phyloP scores from a whole-genome alignment of 2,113 vertebrate species.

The Sarotherodon lohbergeri region DNA sequence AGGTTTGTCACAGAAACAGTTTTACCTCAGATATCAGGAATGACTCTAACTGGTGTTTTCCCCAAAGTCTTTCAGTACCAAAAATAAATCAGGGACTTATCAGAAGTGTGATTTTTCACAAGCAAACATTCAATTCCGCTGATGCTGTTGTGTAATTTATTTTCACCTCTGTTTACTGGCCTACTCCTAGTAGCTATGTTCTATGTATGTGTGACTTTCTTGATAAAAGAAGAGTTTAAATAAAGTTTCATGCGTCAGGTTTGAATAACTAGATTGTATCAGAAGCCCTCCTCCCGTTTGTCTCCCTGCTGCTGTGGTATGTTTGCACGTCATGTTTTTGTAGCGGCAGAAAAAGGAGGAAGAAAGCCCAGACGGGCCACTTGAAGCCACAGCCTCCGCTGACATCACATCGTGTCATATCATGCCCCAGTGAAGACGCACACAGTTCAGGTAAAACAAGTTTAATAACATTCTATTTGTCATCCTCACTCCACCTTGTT shows the following conservation, averaged over 20 bases:
- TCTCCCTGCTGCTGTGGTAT: constrained; percentile 19
- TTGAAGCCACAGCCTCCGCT: constrained; percentile 23
- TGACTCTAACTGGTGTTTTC: constrained; percentile 12
- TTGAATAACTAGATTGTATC: background rate
- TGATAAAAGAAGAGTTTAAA: background rate
- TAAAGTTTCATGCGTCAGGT: background rate
- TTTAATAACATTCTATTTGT: constrained; percentile 45
- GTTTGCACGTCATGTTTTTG: constrained; percentile 25
- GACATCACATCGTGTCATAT: constrained; percentile 45
- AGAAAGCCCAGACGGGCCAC: background rate
- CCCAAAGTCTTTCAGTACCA: background rate
- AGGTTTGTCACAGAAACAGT: background rate
- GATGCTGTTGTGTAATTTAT: background rate
- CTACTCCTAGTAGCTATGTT: background rate
- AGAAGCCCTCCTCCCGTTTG: background rate
- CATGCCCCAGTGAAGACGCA: background rate
- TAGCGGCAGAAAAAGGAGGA: background rate
- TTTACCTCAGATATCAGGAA: background rate
- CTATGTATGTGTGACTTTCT: background rate
- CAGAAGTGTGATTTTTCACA: background rate
- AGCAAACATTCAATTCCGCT: background rate
- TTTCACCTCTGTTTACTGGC: background rate
- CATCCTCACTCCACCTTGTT: background rate
- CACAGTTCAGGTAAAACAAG: constrained; percentile 62
- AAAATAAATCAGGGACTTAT: constrained; percentile 10